Base-by-base conservation (phyloP, 2,113 vertebrate species). In the Mixornis gularis region DNA sequence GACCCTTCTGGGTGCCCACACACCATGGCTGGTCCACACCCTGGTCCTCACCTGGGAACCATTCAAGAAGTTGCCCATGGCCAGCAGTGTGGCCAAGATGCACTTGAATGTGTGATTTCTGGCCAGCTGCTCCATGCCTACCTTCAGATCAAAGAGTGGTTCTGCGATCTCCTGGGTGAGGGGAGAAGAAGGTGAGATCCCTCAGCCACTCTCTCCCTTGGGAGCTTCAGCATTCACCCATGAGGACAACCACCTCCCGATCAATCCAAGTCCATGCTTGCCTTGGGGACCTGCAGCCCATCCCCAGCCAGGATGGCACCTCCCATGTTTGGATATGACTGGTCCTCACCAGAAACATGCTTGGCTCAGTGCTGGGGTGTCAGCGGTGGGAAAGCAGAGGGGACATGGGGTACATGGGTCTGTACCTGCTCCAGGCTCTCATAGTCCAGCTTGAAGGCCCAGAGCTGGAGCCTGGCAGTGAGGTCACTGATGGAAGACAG, bases 401-500 rank as follows among this genome's bases (percentile, higher is more conserved):
- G 30, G 9, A 30, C 18, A 10, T 11, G 36, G 30, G 21, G 18
- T 32, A 10, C 17, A 3, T 17, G 52, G 44, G 58, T 86, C 55
- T 1, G 0, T 98, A 99, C 99, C 98, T 99, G 99, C 96, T 99
- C 99, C 97, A 99, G 97, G 69, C 97, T 96, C 89, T 99, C 99
- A 1, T 99, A 99, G 97, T 99, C 99, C 64, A 99, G 97, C 64
- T 99, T 99, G 95, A 99, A 99, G 82, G 98, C 98, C 99, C 99
- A 99, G 82, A 99, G 99, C 96, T 99, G 99, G 40, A 99, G 98
- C 15, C 99, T 98, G 70, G 98, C 97, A 0, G 97, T 97, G 87
- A 99, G 97, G 82, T 98, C 98, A 1, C 98, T 98, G 83, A 99
- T 98, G 68, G 99, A 99, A 85, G 98, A 98, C 55, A 99, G 96